Base-by-base conservation (phyloP, 2,888 invertebrate genomes). In the Aleiodes alternator region DNA sequence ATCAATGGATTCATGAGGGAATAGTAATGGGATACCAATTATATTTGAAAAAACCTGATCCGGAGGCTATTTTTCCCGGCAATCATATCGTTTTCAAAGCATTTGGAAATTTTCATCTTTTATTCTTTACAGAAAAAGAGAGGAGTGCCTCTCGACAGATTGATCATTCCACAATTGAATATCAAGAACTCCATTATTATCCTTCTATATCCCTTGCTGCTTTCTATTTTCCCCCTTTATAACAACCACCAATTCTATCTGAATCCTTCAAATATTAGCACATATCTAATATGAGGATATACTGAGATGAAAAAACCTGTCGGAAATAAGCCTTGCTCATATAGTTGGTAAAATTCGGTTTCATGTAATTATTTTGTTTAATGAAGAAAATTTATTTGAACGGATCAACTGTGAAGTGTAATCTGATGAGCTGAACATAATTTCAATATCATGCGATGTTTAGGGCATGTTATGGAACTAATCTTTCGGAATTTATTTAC, bases 101-200 rank as follows among this genome's bases (percentile, higher is more conserved):
- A 74, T 74, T 59, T 74, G 74, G n/a, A 51, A 71, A 66, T 76
- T 72, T 73, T 68, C 64, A 38, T 2, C 31, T 6, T 31, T 16
- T 8, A 59, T 59, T 53, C 23, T 72, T 53, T n/a, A n/a, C 11
- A 2, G 23, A 23, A 23, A 14, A 59, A 34, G 43, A 55, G 34
- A 56, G 56, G 29, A 38, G 38, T 38, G 50, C 59, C 38, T 38
- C 78, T 80, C 78, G 84, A 83, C 82, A 83, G 84, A 85, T 86
- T 82, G 84, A 84, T 83, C 84, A 82, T 84, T 82, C 82, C 81
- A 80, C 86, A 85, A 86, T 86, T 85, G 84, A 86, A 87, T 86
- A 85, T 84, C 82, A 77, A 53, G 72, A 69, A 72, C 76, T 79
- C 72, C 69, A 56, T 82, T 72, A 82, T 82, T 82, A 80, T 81